phyloP scores from a whole-genome alignment of 2,888 invertebrate species.

The Timema cristinae region DNA sequence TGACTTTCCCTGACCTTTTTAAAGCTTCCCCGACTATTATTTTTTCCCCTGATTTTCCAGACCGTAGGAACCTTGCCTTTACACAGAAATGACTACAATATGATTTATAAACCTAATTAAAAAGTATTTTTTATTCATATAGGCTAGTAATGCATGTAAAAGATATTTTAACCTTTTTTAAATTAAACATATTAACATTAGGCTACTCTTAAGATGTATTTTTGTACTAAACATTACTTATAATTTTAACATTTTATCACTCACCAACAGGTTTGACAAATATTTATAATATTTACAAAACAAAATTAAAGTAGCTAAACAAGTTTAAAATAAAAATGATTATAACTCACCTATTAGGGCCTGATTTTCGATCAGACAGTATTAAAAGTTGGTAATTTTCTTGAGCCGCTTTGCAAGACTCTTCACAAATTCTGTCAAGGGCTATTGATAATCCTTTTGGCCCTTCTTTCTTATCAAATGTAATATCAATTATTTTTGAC shows the following conservation, averaged over 20 bases:
- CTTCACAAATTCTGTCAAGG: constrained; percentile 72
- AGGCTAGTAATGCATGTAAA: no score
- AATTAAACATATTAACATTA: no score
- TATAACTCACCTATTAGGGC: constrained; percentile 46
- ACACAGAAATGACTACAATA: no score
- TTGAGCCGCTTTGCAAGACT: constrained; percentile 75
- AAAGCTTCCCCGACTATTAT: no score
- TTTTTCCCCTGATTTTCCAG: no score
- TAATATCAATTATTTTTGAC: constrained; percentile 82
- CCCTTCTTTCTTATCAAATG: constrained; percentile 75
- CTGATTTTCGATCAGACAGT: constrained; percentile 67
- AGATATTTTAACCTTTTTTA: no score
- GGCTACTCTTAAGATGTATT: background rate
- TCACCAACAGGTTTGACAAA: background rate
- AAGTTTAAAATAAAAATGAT: background rate
- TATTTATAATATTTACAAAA: background rate
- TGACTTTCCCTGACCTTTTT: no score
- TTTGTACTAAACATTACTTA: background rate
- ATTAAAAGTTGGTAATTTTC: constrained; percentile 80
- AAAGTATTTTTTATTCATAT: no score
- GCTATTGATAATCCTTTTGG: constrained; percentile 70
- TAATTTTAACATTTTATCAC: background rate
- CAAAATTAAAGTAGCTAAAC: background rate
- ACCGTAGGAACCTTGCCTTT: no score
- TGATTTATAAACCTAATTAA: no score